A percentile compares a stretch with the other conserved stretches of the same genome.
These are phyloP conservation scores for Anthophora plumipes DNA, from an alignment of 2,888 invertebrate genomes.

Conservation along the genomic window DNA sequence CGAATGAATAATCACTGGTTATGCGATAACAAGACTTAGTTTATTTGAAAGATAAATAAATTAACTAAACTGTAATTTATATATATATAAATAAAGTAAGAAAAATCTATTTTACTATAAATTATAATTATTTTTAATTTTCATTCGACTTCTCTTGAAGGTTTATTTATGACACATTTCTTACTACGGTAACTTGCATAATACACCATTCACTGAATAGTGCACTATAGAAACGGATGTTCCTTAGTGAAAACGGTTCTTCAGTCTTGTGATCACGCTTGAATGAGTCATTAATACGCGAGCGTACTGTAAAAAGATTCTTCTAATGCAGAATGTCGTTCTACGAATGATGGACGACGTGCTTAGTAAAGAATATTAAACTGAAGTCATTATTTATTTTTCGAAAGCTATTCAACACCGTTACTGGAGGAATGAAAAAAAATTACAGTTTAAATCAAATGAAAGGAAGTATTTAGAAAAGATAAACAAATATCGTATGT, in stretches of 20 bases:
- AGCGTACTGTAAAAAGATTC: conserved; percentile 12
- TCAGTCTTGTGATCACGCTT: conserved; percentile 6
- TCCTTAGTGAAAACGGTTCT: conserved; percentile 12
- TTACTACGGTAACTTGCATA: background rate
- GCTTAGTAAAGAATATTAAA: conserved; percentile 4
- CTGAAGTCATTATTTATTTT: background rate
- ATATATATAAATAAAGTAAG: no score
- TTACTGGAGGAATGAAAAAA: background rate
- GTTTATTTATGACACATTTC: background rate
- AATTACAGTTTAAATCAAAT: no score
- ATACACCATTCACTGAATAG: background rate
- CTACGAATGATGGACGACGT: background rate
- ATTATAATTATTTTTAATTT: no score
- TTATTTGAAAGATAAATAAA: no score
- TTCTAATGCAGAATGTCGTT: conserved; percentile 10
- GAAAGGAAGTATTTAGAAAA: no score
- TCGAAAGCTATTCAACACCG: background rate
- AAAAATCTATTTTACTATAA: no score
- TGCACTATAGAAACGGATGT: background rate
- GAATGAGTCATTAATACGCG: conserved; percentile 11
- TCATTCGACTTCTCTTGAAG: no score
- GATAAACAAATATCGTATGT: no score
- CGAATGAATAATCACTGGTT: no score
- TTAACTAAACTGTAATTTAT: no score
- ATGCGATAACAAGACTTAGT: no score